These are phyloP conservation scores for Diorhabda sublineata DNA, from an alignment of 1,140 invertebrate species.

Conservation along the genomic window DNA sequence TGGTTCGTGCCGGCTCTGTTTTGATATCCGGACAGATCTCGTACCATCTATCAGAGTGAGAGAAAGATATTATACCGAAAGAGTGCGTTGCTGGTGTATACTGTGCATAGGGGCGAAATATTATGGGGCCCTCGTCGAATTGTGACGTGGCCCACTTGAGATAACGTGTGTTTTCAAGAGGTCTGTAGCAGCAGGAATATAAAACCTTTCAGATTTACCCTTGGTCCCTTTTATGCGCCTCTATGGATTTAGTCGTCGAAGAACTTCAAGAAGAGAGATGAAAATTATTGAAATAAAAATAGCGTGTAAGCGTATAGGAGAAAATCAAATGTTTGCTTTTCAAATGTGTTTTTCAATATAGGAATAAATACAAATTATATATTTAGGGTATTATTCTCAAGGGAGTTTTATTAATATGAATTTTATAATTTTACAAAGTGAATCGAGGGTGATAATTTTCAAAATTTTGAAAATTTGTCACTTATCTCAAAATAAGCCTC, in stretches of 20 bases:
- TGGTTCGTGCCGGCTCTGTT: not conserved
- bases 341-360: not conserved
- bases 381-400: no score
- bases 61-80: not conserved
- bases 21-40: not conserved
- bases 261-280: not conserved
- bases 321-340: not conserved
- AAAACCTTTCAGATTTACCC: conserved; percentile 15
- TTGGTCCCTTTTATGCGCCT: conserved; percentile 9
- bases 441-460: no score
- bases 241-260: conserved; percentile 1
- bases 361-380: not conserved
- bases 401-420: no score
- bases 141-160: conserved; percentile 29
- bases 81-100: not conserved
- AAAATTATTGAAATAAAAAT: conserved; percentile 1
- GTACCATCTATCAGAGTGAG: not conserved
- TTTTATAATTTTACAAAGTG: no score
- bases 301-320: not conserved
- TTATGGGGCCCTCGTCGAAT: conserved; percentile 12
- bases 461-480: no score
- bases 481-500: no score
- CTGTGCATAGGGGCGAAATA: conserved; percentile 1
- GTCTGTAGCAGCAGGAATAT: conserved; percentile 11
- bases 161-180: conserved; percentile 29